These are phyloP conservation scores for Zaprionus ornatus DNA, from an alignment of 1,140 invertebrate species.

Conservation along the genomic window DNA sequence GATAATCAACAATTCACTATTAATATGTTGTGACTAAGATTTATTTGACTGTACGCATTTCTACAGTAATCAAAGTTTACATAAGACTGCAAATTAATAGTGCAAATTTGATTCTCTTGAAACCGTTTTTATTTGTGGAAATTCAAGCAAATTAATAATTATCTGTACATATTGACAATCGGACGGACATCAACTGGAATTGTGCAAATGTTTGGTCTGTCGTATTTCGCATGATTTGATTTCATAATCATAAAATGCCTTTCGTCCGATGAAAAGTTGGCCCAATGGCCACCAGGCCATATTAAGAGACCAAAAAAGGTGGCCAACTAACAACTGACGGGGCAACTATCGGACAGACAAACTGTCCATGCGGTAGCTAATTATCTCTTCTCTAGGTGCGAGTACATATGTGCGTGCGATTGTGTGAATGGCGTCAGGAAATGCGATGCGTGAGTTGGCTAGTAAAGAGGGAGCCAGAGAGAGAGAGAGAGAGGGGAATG, in stretches of 20 bases:
- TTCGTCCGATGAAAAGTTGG: constrained; percentile 17
- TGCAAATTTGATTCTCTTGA: background rate
- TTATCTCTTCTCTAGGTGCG: constrained; percentile 17
- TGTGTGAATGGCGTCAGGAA: constrained; percentile 36
- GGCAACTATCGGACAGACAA: background rate
- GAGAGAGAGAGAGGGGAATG: background rate
- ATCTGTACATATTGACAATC: background rate
- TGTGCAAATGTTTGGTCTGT: constrained; percentile 24
- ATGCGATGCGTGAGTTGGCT: constrained; percentile 36
- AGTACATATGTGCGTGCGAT: background rate
- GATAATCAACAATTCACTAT: no score
- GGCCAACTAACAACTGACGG: constrained; percentile 9
- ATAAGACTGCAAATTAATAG: background rate
- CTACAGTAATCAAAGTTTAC: background rate
- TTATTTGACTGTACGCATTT: background rate
- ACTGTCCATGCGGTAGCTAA: constrained; percentile 25
- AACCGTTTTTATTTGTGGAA: background rate
- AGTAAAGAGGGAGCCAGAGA: constrained; percentile 20
- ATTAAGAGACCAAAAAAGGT: constrained; percentile 30
- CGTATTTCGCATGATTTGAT: constrained; percentile 28
- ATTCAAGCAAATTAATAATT: background rate
- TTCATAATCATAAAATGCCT: constrained; percentile 42
- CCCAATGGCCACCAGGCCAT: constrained; percentile 3
- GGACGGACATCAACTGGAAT: background rate
- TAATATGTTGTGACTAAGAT: background rate